Conservation (phyloP, 2,113 vertebrate genomes). For the Bubalus kerabau region DNA sequence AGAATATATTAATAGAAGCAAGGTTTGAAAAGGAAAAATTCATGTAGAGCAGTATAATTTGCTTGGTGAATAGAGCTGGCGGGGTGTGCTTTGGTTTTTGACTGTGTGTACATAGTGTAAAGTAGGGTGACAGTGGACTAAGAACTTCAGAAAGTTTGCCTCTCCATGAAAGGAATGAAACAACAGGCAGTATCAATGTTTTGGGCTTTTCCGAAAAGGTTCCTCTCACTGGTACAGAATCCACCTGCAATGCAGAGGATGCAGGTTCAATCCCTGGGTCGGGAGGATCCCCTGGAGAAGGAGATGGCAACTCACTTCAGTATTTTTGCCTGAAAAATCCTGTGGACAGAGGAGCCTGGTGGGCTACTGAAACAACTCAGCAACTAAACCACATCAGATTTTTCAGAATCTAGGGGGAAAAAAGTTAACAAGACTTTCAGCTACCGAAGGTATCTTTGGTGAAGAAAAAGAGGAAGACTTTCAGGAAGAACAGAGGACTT, state of each 20-base stretch:
- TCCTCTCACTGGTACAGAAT: background rate
- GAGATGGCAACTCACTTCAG: background rate
- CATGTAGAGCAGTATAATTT: background rate
- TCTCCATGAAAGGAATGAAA: background rate
- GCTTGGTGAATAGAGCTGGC: background rate
- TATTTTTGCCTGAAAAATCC: background rate
- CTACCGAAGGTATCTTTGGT: background rate
- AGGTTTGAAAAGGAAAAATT: background rate
- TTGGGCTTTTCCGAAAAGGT: background rate
- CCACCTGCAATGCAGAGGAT: background rate
- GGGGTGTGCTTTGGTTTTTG: background rate
- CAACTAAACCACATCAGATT: background rate
- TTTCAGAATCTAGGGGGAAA: background rate
- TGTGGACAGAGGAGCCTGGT: background rate
- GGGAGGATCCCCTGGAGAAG: background rate
- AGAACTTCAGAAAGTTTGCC: background rate
- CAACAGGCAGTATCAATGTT: background rate
- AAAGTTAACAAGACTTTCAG: background rate
- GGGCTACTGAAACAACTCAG: background rate
- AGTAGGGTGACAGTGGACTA: background rate
- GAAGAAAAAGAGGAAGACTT: background rate
- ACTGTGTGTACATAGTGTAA: background rate
- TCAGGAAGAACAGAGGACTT: background rate
- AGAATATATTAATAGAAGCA: background rate
- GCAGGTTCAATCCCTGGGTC: background rate